Base-by-base conservation (phyloP, 2,888 invertebrate genomes). In the Blastobasis lacticolella region DNA sequence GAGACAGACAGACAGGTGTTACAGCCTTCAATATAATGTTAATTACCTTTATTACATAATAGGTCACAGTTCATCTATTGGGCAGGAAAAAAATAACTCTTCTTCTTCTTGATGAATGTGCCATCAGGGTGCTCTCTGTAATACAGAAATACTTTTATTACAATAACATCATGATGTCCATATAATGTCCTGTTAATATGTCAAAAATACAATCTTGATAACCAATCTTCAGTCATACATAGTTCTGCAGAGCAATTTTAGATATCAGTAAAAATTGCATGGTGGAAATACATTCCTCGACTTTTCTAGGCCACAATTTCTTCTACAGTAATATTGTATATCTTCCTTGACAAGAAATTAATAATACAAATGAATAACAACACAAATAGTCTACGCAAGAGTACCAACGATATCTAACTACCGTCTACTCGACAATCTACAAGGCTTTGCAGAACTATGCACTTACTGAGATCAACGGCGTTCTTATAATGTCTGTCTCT, bases 401-500 rank as follows among this genome's bases (percentile, higher is more conserved):
- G 6, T 5, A n/a, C 10, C 10, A 10, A 23, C 23, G 23, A 23
- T 23, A 23, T 23, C 23, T 23, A 23, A 23, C 23, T 23, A 23
- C 23, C 23, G 23, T 23, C 23, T 23, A 23, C 23, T 23, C 23
- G 23, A 54, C 63, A 66, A 53, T 46, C 54, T 57, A 50, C 48
- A 59, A 65, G 63, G 73, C 72, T 70, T 76, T 85, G 87, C 87
- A 86, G 87, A 87, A 86, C 87, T 80, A 87, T 88, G 87, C 87
- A 86, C 87, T 88, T 81, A 88, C 87, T 77, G 71, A 67, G 64
- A 48, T 50, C 51, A 51, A 57, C 50, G 36, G 51, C 45, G 49
- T 50, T 52, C 55, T 65, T 62, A 67, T 49, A 67, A 55, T 5
- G 66, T 54, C 45, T 77, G 71, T 66, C 71, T 81, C 72, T 64